A percentile compares a stretch with the other conserved stretches of the same genome.
phyloP scores from a whole-genome alignment of 2,888 invertebrate species.

The Nycteola revayana region DNA sequence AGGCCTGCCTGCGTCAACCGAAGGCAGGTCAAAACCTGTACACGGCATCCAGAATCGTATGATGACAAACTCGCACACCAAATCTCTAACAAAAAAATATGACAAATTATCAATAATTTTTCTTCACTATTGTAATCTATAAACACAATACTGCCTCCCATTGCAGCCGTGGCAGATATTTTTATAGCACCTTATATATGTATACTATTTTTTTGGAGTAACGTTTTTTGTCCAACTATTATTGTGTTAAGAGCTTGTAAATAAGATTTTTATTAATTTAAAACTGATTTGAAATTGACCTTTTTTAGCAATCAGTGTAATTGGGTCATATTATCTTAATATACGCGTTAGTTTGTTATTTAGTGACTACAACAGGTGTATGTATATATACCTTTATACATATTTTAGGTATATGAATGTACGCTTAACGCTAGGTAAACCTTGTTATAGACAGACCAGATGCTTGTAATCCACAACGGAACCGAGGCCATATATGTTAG shows the following conservation, averaged over 20 bases:
- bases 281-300: constrained; percentile 30
- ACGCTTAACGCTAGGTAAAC: constrained; percentile 32
- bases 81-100: too few relatives aligned
- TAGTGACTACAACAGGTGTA: constrained; percentile 67
- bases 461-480: constrained; percentile 40
- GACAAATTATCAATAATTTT: too few relatives aligned
- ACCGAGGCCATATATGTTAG: constrained; percentile 34
- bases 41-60: too few relatives aligned
- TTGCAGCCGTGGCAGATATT: constrained; percentile 52
- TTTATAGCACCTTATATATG: too few relatives aligned
- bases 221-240: constrained; percentile 37
- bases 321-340: constrained; percentile 47
- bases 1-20: too few relatives aligned
- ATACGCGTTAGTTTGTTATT: constrained; percentile 74
- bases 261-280: constrained; percentile 78
- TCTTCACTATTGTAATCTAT: too few relatives aligned
- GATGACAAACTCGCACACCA: too few relatives aligned
- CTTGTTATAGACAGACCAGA: constrained; percentile 36
- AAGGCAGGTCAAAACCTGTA: too few relatives aligned
- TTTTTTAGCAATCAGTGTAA: constrained; percentile 33
- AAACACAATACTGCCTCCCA: too few relatives aligned
- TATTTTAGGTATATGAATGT: constrained; percentile 54
- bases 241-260: constrained; percentile 70
- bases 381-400: constrained; percentile 61
- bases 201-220: constrained; percentile 53